Evolutionary conservation across 2,113 vertebrate genomes (phyloP).

Genomic region (Plectropomus leopardus): DNA sequence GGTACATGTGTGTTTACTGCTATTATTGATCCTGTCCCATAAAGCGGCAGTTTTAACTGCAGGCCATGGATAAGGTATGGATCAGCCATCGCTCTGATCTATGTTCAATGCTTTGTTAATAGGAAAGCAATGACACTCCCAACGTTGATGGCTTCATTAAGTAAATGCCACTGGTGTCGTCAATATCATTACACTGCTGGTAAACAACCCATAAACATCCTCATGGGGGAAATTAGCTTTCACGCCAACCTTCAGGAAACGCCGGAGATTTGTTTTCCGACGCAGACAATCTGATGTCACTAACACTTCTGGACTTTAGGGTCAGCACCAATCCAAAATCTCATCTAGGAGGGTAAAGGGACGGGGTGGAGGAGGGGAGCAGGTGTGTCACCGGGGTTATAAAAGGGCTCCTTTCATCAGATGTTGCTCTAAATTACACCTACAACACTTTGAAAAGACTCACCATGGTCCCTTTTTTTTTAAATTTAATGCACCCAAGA

Average conservation of each 20-base stretch:
- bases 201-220: constrained; percentile 74
- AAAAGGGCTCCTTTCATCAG: constrained; percentile 49
- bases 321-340: constrained; percentile 62
- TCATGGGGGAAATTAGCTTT: constrained; percentile 66
- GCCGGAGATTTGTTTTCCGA: constrained; percentile 42
- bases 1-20: constrained; percentile 1
- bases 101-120: constrained; percentile 64
- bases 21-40: constrained; percentile 55
- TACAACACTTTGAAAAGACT: background rate
- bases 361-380: background rate
- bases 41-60: constrained; percentile 57
- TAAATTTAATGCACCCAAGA: background rate
- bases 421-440: constrained; percentile 46
- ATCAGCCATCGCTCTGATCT: constrained; percentile 65
- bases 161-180: constrained; percentile 72
- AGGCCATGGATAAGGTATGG: constrained; percentile 54
- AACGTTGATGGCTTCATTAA: constrained; percentile 78
- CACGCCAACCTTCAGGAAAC: constrained; percentile 25
- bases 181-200: constrained; percentile 71
- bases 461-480: constrained; percentile 4
- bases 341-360: constrained; percentile 46
- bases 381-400: constrained; percentile 32
- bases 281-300: constrained; percentile 11
- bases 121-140: constrained; percentile 65
- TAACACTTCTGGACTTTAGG: constrained; percentile 27